Evolutionary conservation across 2,113 vertebrate genomes (phyloP).

Genomic region (Alectura lathami): DNA sequence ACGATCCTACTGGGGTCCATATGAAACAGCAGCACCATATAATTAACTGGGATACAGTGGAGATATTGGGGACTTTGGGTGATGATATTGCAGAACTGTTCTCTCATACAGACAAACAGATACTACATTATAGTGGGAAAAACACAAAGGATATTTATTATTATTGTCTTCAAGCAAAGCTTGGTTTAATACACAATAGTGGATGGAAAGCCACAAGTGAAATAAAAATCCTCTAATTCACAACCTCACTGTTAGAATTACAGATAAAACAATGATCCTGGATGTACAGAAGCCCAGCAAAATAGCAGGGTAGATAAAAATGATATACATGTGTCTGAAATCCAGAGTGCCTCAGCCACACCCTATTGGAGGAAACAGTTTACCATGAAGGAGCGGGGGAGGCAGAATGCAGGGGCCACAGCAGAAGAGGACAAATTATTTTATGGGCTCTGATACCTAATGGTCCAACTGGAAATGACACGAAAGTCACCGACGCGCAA

Average conservation of each 20-base stretch:
- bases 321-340: background rate
- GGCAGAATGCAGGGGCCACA: background rate
- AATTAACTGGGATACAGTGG: background rate
- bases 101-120: background rate
- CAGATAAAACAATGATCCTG: background rate
- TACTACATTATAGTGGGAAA: background rate
- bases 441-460: constrained; percentile 36
- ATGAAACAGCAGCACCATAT: background rate
- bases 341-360: background rate
- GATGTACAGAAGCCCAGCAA: background rate
- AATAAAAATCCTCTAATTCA: background rate
- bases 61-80: background rate
- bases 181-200: background rate
- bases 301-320: constrained; percentile 4
- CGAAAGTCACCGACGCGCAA: constrained; percentile 9
- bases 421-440: constrained; percentile 16
- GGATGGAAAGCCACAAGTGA: background rate
- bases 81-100: background rate
- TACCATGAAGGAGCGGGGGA: background rate
- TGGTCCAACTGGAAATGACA: constrained; percentile 8
- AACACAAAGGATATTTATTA: background rate
- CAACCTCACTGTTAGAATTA: background rate
- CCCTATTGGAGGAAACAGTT: background rate
- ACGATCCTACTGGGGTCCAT: background rate
- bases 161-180: background rate